These are phyloP conservation scores for Hydraecia micacea DNA, from an alignment of 2,888 invertebrate species.

Conservation along the genomic window DNA sequence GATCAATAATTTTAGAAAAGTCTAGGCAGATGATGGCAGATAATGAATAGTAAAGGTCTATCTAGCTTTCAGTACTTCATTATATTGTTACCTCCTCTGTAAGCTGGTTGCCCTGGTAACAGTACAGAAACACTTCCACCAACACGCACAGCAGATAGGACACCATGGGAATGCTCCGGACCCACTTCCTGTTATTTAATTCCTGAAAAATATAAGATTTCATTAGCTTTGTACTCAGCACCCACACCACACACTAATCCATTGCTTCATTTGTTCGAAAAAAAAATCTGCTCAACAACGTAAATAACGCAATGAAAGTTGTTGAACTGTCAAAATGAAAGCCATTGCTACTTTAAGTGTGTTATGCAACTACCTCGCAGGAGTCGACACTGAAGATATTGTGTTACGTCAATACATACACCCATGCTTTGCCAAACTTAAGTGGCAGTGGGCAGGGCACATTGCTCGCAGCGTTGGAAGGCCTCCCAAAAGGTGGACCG, in stretches of 20 bases:
- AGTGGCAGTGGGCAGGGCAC: no score
- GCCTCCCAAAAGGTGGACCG: no score
- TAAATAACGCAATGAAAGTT: no score
- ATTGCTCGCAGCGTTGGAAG: no score
- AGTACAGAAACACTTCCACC: slow-evolving; percentile 85
- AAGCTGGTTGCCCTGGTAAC: slow-evolving; percentile 86
- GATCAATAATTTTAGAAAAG: no score
- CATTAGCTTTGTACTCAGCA: background rate
- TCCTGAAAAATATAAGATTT: slow-evolving; percentile 65
- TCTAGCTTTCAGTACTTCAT: background rate
- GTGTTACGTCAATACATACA: no score
- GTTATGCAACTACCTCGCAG: no score
- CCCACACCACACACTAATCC: background rate
- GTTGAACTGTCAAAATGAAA: no score
- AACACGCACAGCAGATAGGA: slow-evolving; percentile 80
- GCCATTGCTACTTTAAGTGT: no score
- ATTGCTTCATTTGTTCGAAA: background rate
- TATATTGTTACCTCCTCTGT: slow-evolving; percentile 76
- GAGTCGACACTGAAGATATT: no score
- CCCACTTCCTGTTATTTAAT: slow-evolving; percentile 65
- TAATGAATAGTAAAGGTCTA: background rate
- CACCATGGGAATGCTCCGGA: slow-evolving; percentile 77
- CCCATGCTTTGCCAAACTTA: no score
- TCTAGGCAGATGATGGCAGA: no score
- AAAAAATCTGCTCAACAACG: background rate